Conservation (phyloP, 2,113 vertebrate species). For the Leptodactylus fuscus region DNA sequence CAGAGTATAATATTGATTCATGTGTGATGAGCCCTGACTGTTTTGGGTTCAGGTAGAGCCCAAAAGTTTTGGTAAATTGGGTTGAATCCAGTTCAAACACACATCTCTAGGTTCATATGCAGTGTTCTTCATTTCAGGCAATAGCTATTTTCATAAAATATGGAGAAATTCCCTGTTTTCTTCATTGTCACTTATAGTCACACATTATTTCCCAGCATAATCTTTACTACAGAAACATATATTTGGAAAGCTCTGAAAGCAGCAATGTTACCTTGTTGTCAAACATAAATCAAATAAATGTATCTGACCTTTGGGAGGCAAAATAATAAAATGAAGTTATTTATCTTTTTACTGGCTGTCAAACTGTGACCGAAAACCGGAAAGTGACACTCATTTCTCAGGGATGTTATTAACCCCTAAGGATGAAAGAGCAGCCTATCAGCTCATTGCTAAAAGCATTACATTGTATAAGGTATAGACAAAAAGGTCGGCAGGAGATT, state of each 20-base stretch:
- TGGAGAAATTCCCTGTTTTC: too few species aligned
- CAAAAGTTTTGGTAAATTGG: too few species aligned
- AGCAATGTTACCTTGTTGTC: conserved; percentile 32
- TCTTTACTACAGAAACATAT: not conserved
- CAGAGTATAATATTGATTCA: too few species aligned
- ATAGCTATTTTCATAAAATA: too few species aligned
- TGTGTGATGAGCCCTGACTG: too few species aligned
- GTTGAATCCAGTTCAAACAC: too few species aligned
- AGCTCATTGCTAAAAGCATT: not conserved
- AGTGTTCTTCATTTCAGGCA: too few species aligned
- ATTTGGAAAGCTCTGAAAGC: not conserved
- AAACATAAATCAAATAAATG: conserved; percentile 46
- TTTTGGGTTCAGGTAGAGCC: too few species aligned
- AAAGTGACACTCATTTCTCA: not conserved
- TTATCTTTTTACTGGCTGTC: conserved; percentile 26
- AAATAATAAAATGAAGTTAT: conserved; percentile 38
- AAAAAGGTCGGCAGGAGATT: conserved; percentile 18
- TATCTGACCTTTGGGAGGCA: conserved; percentile 41
- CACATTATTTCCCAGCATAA: not conserved
- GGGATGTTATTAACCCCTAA: conserved; percentile 15
- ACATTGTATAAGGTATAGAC: not conserved
- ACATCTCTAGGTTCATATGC: too few species aligned
- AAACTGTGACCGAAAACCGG: not conserved
- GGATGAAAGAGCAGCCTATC: not conserved
- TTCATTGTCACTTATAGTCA: not conserved